A percentile compares a stretch with the other conserved stretches of the same genome.
Evolutionary conservation across 2,888 invertebrate species (phyloP).

Genomic region (Scelioninae gen. 1): DNA sequence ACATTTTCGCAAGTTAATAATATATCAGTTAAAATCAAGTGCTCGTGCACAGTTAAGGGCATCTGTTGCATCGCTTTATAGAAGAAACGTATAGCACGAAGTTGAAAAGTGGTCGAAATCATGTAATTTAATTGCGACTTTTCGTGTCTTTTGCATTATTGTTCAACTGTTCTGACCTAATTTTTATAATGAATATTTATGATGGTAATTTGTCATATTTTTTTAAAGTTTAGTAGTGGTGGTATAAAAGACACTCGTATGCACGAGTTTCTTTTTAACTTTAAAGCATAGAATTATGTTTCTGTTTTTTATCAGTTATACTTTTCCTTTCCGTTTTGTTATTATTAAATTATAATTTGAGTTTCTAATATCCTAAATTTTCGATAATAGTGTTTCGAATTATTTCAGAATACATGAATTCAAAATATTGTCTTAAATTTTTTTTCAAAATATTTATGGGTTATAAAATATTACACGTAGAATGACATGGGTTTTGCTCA

Average conservation of each 20-base stretch:
- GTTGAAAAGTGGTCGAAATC: conserved; percentile 33
- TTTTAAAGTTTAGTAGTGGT: neutral
- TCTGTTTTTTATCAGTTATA: too few relatives aligned
- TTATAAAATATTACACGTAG: neutral
- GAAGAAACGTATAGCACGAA: conserved; percentile 10
- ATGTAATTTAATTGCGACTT: conserved; percentile 32
- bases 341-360: too few relatives aligned
- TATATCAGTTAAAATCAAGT: conserved; percentile 37
- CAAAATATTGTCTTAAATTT: too few relatives aligned
- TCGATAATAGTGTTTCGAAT: too few relatives aligned
- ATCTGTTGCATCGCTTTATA: conserved; percentile 38
- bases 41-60: conserved; percentile 30
- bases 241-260: too few relatives aligned
- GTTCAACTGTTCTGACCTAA: conserved; percentile 32
- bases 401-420: too few relatives aligned
- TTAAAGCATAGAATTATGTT: too few relatives aligned
- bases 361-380: too few relatives aligned
- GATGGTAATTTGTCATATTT: conserved; percentile 15
- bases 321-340: too few relatives aligned
- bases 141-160: conserved; percentile 32
- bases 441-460: too few relatives aligned
- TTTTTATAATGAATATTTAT: conserved; percentile 45
- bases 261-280: too few relatives aligned
- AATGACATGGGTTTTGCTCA: conserved; percentile 6
- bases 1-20: conserved; percentile 22